Evolutionary conservation across 2,797 vertebrate species (phyloP), one percentile per base, ranked within the genome.

Genomic region (Onychomys arenicola): DNA sequence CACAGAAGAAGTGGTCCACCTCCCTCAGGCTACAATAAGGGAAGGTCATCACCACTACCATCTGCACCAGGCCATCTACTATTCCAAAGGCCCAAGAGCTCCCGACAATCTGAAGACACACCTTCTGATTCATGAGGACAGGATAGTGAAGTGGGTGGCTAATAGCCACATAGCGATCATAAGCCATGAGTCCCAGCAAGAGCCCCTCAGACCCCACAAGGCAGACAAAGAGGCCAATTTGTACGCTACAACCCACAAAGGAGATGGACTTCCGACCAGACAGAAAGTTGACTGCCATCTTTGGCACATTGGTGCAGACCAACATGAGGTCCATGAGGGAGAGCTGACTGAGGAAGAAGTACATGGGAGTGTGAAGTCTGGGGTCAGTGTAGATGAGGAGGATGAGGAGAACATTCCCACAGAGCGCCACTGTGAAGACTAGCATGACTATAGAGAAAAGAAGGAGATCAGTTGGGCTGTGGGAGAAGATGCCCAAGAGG

Each of bases 341-440:
- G n/a, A 98, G 96, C 43, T 97, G 97, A 77, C 95, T 96, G 67
- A 98, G 97, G 57, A 98, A 97, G 88, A 97, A 96, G 94, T 97
- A 97, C 96, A 96, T 97, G 65, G 97, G 94, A 9, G 95, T 97
- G 6, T 97, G 97, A 43, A 98, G 97, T 49, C 21, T 61, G 29
- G 83, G 11, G 32, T 97, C 96, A 1, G 1, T 43, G 34, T 75
- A 73, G 82, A 97, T 97, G 67, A 97, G 91, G 67, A 89, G 17
- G 34, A 97, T 63, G 55, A 97, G 95, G 49, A 98, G 93, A 23
- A 65, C 17, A 21, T 98, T 98, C 11, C 96, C 96, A 71, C 85
- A 85, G 2, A 98, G 57, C 16, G 97, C 92, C 11, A 83, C 46
- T 49, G 82, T 86, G 95, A 96, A 98, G 69, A 95, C 82, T 2